Evolutionary conservation across 2,888 invertebrate species (phyloP).

Genomic region (Drosophila mettleri): DNA sequence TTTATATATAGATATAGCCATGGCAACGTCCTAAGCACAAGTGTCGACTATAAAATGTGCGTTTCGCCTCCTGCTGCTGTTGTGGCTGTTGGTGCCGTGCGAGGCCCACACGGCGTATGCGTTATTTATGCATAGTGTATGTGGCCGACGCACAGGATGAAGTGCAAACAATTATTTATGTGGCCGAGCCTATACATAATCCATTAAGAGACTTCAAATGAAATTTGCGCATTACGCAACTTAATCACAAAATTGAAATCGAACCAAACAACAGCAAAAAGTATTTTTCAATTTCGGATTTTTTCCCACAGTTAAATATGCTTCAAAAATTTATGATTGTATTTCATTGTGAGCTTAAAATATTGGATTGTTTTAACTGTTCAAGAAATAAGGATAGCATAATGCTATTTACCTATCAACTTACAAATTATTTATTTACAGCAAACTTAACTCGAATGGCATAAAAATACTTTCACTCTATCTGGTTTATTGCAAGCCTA

Average conservation of each 20-base stretch:
- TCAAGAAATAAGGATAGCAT: neutral
- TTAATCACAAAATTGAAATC: slow-evolving; percentile 37
- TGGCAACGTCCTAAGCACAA: slow-evolving; percentile 56
- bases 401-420: neutral
- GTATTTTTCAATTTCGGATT: neutral
- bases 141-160: slow-evolving; percentile 15
- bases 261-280: slow-evolving; percentile 14
- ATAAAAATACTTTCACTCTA: neutral
- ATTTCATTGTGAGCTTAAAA: neutral
- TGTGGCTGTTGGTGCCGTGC: slow-evolving; percentile 16
- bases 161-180: slow-evolving; percentile 51
- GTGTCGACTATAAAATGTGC: slow-evolving; percentile 61
- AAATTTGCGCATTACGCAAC: slow-evolving; percentile 45
- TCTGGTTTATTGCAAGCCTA: neutral
- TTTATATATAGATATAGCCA: slow-evolving; percentile 29
- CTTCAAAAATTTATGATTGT: neutral
- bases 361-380: neutral
- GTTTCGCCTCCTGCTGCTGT: slow-evolving; percentile 32
- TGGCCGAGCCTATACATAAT: slow-evolving; percentile 44
- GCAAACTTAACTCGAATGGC: neutral
- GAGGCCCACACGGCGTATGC: slow-evolving; percentile 64
- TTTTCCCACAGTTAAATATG: neutral
- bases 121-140: slow-evolving; percentile 57
- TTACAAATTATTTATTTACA: slow-evolving; percentile 9
- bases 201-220: slow-evolving; percentile 45